Evolutionary conservation across 2,797 vertebrate species (phyloP).

Genomic region (Agapornis canus): DNA sequence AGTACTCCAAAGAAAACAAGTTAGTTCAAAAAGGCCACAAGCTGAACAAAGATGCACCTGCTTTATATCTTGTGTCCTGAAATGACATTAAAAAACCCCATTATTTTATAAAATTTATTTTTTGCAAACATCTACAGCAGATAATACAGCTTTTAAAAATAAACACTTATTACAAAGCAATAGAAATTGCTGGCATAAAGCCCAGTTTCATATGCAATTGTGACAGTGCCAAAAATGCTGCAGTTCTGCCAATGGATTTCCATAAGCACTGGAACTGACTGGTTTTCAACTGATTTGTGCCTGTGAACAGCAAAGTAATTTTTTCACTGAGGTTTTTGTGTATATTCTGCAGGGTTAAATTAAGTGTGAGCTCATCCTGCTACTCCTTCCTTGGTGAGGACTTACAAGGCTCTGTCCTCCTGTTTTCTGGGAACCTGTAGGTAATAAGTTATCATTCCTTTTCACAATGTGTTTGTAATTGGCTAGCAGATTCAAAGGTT

Average conservation of each 20-base stretch:
- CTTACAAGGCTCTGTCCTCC: not conserved
- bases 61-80: not conserved
- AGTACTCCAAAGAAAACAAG: not conserved
- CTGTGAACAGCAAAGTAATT: not conserved
- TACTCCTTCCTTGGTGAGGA: not conserved
- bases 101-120: not conserved
- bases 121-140: not conserved
- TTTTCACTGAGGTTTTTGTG: not conserved
- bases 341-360: not conserved
- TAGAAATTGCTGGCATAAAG: not conserved
- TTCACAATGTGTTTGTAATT: not conserved
- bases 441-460: not conserved
- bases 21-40: not conserved
- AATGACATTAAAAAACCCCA: not conserved
- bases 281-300: not conserved
- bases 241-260: not conserved
- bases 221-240: not conserved
- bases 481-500: not conserved
- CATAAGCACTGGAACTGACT: not conserved
- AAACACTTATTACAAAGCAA: not conserved
- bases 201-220: not conserved
- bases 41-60: not conserved
- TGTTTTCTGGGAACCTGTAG: not conserved
- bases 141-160: not conserved
- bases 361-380: not conserved